phyloP scores from a whole-genome alignment of 1,140 invertebrate genomes.

The Marisa cornuarietis region DNA sequence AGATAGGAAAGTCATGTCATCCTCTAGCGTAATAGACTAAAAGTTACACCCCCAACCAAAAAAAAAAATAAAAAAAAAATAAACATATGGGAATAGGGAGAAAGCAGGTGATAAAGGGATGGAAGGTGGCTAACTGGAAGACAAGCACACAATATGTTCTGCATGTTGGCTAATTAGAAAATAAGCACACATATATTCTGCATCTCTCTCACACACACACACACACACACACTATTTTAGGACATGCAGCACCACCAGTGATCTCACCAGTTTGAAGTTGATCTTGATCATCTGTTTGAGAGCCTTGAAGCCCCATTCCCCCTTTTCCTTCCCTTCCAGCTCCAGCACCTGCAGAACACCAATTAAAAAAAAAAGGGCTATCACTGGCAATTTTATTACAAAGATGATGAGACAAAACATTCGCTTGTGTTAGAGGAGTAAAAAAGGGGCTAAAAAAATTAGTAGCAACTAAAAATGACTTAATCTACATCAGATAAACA shows the following conservation, averaged over 20 bases:
- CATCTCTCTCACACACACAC: not conserved
- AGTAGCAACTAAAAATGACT: not conserved
- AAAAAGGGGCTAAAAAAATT: not conserved
- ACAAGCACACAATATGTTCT: not conserved
- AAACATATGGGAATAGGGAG: not conserved
- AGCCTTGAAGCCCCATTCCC: conserved; percentile 99
- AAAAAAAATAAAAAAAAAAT: not conserved
- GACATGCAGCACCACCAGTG: not conserved
- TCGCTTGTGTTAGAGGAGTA: not conserved
- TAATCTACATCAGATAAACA: not conserved
- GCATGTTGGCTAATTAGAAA: not conserved
- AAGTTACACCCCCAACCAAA: not conserved
- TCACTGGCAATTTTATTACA: not conserved
- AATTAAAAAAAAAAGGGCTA: too few relatives aligned
- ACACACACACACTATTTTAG: not conserved
- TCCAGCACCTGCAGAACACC: conserved; percentile 77
- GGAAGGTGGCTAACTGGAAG: not conserved
- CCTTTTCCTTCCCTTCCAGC: conserved; percentile 96
- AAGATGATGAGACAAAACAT: not conserved
- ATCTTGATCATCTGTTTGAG: conserved; percentile 99
- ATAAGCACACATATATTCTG: not conserved
- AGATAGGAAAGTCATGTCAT: too few relatives aligned
- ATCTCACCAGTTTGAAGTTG: conserved; percentile 93
- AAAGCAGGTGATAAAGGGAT: not conserved
- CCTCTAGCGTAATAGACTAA: too few relatives aligned